Evolutionary conservation across 2,797 vertebrate genomes (phyloP).

Genomic region (Meriones psammophilus): DNA sequence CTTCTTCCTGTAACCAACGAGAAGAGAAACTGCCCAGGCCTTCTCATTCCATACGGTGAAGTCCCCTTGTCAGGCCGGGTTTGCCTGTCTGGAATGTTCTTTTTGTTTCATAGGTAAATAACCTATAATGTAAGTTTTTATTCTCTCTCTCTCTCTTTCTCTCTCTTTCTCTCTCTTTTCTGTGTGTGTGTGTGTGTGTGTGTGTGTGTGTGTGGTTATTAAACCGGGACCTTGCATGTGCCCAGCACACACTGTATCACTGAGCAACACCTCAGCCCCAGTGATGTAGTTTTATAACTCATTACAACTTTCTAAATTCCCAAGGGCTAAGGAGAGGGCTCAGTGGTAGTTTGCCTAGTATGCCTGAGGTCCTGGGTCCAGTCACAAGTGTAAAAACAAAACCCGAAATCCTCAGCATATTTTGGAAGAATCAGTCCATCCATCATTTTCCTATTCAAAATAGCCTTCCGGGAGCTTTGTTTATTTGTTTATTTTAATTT

Average conservation of each 20-base stretch:
- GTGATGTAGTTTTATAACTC: not conserved
- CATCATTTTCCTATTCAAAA: not conserved
- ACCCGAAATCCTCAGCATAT: not conserved
- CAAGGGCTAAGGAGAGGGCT: not conserved
- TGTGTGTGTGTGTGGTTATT: not conserved
- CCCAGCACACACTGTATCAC: too few relatives aligned
- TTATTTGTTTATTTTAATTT: not conserved
- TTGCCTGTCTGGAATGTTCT: not conserved
- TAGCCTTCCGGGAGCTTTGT: not conserved
- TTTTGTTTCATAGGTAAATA: not conserved
- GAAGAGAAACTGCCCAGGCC: not conserved
- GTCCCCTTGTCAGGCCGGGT: not conserved
- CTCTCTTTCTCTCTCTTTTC: too few relatives aligned
- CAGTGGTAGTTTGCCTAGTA: not conserved
- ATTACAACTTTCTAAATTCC: not conserved
- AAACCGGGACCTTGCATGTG: not conserved
- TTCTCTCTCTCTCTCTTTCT: not conserved
- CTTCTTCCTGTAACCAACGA: not conserved
- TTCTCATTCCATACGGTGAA: not conserved
- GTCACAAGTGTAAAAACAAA: not conserved
- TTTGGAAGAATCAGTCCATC: not conserved
- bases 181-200: fast-evolving
- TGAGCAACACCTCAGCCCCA: too few relatives aligned
- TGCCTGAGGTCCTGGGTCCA: not conserved
- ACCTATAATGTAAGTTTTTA: not conserved